Base-by-base conservation (phyloP, 2,888 invertebrate species). In the Sepioteuthis lessoniana region DNA sequence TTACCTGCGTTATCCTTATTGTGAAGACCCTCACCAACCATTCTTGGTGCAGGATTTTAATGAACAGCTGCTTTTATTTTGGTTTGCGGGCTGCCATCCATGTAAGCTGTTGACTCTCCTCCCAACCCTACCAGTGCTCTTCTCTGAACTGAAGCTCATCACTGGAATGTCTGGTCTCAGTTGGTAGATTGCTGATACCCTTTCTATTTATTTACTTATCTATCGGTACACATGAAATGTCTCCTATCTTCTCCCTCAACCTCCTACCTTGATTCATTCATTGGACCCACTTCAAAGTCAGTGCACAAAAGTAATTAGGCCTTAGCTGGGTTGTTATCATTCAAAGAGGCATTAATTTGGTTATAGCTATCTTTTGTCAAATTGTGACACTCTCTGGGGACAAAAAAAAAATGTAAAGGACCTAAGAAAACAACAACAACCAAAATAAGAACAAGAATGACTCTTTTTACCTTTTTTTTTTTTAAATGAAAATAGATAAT, bases 291-390 rank as follows among this genome's bases (percentile, higher is more conserved):
- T 76, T 76, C n/a, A n/a, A 76, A 76, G 76, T 76, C n/a, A 16
- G 7, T n/a, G 76, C 31, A 76, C 76, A 76, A 76, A 76, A 76
- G 76, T n/a, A 76, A 76, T 76, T 76, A 76, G n/a, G 76, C n/a
- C n/a, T 10, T n/a, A n/a, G 31, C n/a, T n/a, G 31, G 55, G 76
- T 76, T 76, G n/a, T n/a, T 76, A 76, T 76, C 76, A n/a, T n/a
- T n/a, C 76, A n/a, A 76, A n/a, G 76, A 76, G 76, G 76, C 76
- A 76, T 76, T 76, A 76, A 76, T 76, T 76, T 76, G 76, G 13
- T 76, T 76, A n/a, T n/a, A n/a, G 76, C 76, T 76, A 76, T 76
- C 76, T 76, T 76, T 76, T 76, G 76, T 76, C 76, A n/a, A n/a
- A n/a, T 76, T 76, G 76, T 76, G 76, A n/a, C 13, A n/a, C 76